Percentiles rank a stretch among this genome's conserved stretches.
Conservation (phyloP, 2,888 invertebrate genomes). For the Dicycla oo region DNA sequence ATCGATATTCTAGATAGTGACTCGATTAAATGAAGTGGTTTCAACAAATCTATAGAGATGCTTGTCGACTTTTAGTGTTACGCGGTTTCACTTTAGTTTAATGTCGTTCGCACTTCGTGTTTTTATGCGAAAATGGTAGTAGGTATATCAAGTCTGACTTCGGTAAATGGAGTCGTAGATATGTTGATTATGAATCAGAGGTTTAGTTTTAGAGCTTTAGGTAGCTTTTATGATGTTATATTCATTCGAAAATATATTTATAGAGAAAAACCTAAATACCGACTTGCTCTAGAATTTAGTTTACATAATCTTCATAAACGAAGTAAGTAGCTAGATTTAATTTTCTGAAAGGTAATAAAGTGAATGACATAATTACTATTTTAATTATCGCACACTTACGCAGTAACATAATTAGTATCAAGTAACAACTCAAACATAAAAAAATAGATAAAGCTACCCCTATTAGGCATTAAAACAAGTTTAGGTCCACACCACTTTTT, state of each 20-base stretch:
- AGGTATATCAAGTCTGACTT: constrained; percentile 1
- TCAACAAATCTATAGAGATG: constrained; percentile 63
- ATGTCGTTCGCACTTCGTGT: constrained; percentile 48
- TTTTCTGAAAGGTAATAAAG: constrained; percentile 4
- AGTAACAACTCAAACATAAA: constrained; percentile 19
- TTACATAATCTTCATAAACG: not conserved
- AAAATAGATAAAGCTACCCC: not conserved
- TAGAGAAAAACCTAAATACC: not conserved
- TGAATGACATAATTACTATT: constrained; percentile 21
- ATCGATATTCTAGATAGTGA: constrained; percentile 69
- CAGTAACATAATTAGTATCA: constrained; percentile 20
- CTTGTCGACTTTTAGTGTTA: constrained; percentile 39
- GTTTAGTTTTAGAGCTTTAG: not conserved
- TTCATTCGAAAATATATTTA: not conserved
- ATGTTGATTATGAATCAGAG: not conserved
- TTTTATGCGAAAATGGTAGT: constrained; percentile 24
- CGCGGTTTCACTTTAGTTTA: constrained; percentile 44
- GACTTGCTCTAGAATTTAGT: not conserved
- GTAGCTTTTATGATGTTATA: not conserved
- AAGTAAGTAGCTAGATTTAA: not conserved
- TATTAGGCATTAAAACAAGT: constrained; percentile 27
- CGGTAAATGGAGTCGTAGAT: not conserved
- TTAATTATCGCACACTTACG: constrained; percentile 4
- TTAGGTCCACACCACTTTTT: constrained; percentile 17
- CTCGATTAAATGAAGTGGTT: constrained; percentile 69